Evolutionary conservation across 2,113 vertebrate genomes (phyloP).

Genomic region (Vulpes vulpes): DNA sequence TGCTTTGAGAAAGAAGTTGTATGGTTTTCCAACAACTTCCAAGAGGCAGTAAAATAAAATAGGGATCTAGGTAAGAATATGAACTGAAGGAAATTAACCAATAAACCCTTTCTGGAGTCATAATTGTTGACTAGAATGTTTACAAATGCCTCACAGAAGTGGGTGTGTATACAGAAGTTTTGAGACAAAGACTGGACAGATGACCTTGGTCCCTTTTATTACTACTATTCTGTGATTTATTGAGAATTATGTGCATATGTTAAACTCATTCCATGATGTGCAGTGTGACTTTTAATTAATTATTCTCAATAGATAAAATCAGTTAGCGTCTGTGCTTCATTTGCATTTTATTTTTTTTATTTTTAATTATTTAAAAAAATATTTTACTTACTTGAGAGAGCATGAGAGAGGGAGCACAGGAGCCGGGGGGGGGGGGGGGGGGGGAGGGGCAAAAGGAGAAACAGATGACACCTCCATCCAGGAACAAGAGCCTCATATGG

Average conservation of each 20-base stretch:
- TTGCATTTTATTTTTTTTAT: neutral
- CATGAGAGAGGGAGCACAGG: neutral
- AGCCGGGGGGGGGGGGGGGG: neutral
- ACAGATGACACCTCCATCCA: neutral
- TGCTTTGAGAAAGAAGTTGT: constrained; percentile 1
- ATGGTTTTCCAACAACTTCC: neutral
- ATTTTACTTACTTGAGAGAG: neutral
- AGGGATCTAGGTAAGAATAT: neutral
- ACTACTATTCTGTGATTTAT: constrained; percentile 25
- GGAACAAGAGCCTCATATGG: neutral
- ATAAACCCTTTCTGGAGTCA: neutral
- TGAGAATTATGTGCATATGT: constrained; percentile 34
- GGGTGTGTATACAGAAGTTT: neutral
- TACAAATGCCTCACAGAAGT: neutral
- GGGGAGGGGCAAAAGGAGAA: neutral
- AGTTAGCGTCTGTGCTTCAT: neutral
- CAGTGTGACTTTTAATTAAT: constrained; percentile 8
- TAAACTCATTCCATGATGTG: neutral
- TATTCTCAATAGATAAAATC: neutral
- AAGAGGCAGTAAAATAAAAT: constrained; percentile 5
- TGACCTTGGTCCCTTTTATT: neutral
- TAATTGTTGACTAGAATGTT: constrained; percentile 46
- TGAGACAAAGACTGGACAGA: neutral
- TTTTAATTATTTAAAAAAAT: neutral
- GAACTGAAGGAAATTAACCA: neutral